Base-by-base conservation (phyloP, 2,113 vertebrate genomes). In the Gavia stellata region DNA sequence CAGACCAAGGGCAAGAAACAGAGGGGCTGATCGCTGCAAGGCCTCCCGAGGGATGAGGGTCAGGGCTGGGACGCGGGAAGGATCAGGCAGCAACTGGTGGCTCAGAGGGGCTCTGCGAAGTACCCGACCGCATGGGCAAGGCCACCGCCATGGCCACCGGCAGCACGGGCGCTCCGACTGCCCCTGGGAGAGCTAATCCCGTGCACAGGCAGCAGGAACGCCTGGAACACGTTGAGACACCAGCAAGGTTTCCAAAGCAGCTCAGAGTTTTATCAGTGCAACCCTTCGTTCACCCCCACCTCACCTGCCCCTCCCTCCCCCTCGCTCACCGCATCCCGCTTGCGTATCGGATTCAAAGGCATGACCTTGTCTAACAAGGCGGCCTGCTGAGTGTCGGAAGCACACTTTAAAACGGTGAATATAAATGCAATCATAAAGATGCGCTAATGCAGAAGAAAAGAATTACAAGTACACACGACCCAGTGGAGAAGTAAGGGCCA, bases 71-170 rank as follows among this genome's bases (percentile, higher is more conserved):
- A 5, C 19, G 28, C 14, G 18, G 68, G 44, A 52, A 10, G 2
- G 42, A 8, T 4, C 31, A 5, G 31, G 26, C 17, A 36, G 58
- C 4, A 15, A 10, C 29, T 4, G 25, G 16, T 5, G 65, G 33
- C 50, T 56, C 7, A 28, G 7, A 34, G 29, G 31, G 31, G 44
- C 25, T n/a, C 21, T 12, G n/a, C 79, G 3, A 13, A 7, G 59
- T 1, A 8, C 36, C 59, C 6, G 2, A 3, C 4, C 0, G 7
- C 50, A 2, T 0, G 17, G 55, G 14, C 55, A 49, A 8, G 49
- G 62, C 52, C 61, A 20, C 53, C 4, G 47, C 26, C 56, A 29
- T 0, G 17, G 31, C 36, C 75, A 21, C 3, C 6, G 75, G 26
- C 86, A 24, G 33, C 18, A 36, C 13, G 5, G 58, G 36, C 16